Base-by-base conservation (phyloP, 2,888 invertebrate genomes). In the Biston stratarius region DNA sequence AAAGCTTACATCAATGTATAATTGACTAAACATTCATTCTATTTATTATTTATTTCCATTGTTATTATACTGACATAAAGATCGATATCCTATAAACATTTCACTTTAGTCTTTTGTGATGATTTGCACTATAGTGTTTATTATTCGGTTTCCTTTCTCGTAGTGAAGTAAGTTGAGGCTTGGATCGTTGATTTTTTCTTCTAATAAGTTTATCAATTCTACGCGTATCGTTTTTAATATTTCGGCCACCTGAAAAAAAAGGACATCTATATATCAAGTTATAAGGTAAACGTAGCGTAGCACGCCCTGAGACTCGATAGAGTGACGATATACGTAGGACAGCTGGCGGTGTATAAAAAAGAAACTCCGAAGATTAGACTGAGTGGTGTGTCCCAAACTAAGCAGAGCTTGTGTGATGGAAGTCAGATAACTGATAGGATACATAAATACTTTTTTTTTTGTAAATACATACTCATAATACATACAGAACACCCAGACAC, bases 151-250 rank as follows among this genome's bases (percentile, higher is more conserved):
- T 24, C 97, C 97, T 79, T 96, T 96, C 63, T 96, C 95, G 82
- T 97, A 96, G 80, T 96, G 95, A 57, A 96, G 81, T 49, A 97
- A 86, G 89, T 97, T 96, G 56, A 97, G 90, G 67, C 96, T 94
- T 0, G 98, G 98, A 84, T 97, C 96, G 74, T 96, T 95, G 75
- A 98, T 98, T 91, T 98, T 98, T 81, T 97, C 96, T 85, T 97
- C 97, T 67, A 98, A 88, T 70, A 98, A 91, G 78, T 96, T 95
- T 66, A 96, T 95, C 38, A 98, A 87, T 83, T 98, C 97, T 9
- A 94, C 91, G 73, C 97, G 94, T 77, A 98, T 95, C 60, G 96
- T 96, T 89, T 97, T 96, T 58, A 97, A 91, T 95, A 97, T 96
- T 94, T 97, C 97, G 0, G 97, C 97, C n/a, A 97, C 95, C 96